A percentile compares a stretch with the other conserved stretches of the same genome.
These are phyloP conservation scores for Geotrypetes seraphini DNA, from an alignment of 2,797 vertebrate genomes.

Conservation along the genomic window DNA sequence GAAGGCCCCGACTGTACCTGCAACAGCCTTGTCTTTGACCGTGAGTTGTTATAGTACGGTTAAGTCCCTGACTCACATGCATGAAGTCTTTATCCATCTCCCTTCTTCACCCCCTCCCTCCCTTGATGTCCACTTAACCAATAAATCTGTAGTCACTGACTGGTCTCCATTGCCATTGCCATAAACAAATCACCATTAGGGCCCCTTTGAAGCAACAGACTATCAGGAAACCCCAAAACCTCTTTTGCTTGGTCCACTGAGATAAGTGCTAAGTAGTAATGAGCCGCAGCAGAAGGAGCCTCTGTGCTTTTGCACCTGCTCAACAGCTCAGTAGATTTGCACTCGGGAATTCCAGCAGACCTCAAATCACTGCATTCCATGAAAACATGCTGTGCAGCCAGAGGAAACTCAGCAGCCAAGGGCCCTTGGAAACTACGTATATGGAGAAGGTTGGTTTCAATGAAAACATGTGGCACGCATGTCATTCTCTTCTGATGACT, in stretches of 20 bases:
- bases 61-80: conserved; percentile 36
- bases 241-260: conserved; percentile 52
- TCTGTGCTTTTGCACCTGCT: conserved; percentile 50
- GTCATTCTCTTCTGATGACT: conserved; percentile 3
- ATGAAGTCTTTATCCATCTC: conserved; percentile 35
- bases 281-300: conserved; percentile 43
- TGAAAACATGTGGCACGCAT: conserved; percentile 4
- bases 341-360: conserved; percentile 43
- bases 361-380: conserved; percentile 25
- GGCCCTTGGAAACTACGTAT: conserved; percentile 32
- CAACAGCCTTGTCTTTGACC: conserved; percentile 26
- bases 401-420: conserved; percentile 26
- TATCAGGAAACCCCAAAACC: conserved; percentile 58
- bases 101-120: no score
- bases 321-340: conserved; percentile 37
- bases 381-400: conserved; percentile 33
- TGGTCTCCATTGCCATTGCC: conserved; percentile 66
- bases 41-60: conserved; percentile 33
- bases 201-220: conserved; percentile 57
- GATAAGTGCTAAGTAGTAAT: conserved; percentile 60
- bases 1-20: no score
- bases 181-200: conserved; percentile 64
- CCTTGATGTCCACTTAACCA: conserved; percentile 63
- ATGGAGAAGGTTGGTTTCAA: conserved; percentile 24
- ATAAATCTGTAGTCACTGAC: conserved; percentile 71